Percentiles rank a stretch among this genome's conserved stretches.
phyloP scores from a whole-genome alignment of 2,888 invertebrate genomes.

The Tachina lurida region DNA sequence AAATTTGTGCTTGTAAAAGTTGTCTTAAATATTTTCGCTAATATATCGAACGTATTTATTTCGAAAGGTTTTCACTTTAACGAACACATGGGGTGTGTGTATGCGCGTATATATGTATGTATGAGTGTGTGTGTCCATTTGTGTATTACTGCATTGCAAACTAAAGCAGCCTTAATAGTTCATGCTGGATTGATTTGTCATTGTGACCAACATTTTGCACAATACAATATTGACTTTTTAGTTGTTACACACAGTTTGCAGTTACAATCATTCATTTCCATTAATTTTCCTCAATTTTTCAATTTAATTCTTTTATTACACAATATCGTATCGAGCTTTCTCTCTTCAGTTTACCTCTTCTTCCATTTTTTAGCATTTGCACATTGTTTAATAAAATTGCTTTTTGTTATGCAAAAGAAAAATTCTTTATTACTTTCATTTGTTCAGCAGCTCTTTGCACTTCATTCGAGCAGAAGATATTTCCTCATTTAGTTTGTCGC shows the following conservation, averaged over 20 bases:
- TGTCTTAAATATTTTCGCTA: too few species aligned
- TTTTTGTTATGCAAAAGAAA: conserved; percentile 60
- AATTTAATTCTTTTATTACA: conserved; percentile 34
- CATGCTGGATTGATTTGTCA: conserved; percentile 60
- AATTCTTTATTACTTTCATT: conserved; percentile 39
- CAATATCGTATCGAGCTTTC: conserved; percentile 5
- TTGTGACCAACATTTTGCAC: conserved; percentile 60
- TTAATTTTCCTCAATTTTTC: conserved; percentile 26
- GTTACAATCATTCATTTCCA: conserved; percentile 47
- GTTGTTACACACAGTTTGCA: conserved; percentile 16
- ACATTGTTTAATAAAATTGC: conserved; percentile 59
- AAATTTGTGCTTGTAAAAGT: too few species aligned
- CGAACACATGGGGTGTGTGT: neutral
- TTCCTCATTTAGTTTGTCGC: neutral
- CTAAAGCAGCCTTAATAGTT: conserved; percentile 47
- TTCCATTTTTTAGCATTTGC: conserved; percentile 35
- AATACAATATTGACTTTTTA: conserved; percentile 51
- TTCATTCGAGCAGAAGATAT: conserved; percentile 5
- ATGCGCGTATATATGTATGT: neutral
- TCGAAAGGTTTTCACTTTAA: too few species aligned
- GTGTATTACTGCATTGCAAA: neutral
- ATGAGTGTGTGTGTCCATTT: neutral
- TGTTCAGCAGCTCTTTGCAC: conserved; percentile 11
- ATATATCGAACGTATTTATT: too few species aligned
- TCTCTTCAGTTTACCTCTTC: neutral